Base-by-base conservation (phyloP, 2,797 vertebrate genomes). In the Nyctalus aviator region DNA sequence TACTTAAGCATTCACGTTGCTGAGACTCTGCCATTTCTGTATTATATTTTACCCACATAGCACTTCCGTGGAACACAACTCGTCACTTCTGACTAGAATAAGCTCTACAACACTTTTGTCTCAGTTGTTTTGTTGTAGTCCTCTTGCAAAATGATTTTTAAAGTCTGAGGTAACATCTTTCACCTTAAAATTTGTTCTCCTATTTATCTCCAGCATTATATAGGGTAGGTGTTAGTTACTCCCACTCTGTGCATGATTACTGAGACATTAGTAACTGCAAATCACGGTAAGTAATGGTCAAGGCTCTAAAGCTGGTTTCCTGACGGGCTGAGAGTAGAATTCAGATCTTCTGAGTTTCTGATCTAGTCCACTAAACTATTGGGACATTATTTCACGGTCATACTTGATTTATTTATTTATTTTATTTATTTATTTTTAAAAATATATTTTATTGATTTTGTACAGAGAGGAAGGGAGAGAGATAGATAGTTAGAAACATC, bases 341-440 rank as follows among this genome's bases (percentile, higher is more conserved):
- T 14, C 15, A 66, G 21, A 59, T 64, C 21, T 30, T 94, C 75
- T 86, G 18, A 35, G 55, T 69, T 91, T 91, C 20, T 87, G 50
- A 25, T 77, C 53, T 7, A 86, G 30, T 59, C 18, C 46, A 35
- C 57, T 68, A 59, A 50, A 48, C 23, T 82, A 44, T 9, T n/a
- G 5, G 27, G 20, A 25, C 53, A 25, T 64, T 79, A 46, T 88
- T 77, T 84, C 41, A 25, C 68, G 2, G 27, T 75, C 32, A 68
- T 32, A 64, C 11, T 77, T 94, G 23, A 93, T 57, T 81, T 77
- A 77, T 77, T 94, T 20, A 93, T 57, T 81, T 77, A 77, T n/a
- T n/a, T n/a, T n/a, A n/a, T n/a, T n/a, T n/a, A n/a, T n/a, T n/a
- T n/a, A n/a, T n/a, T n/a, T n/a, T n/a, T n/a, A n/a, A n/a, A n/a